Evolutionary conservation across 1,140 invertebrate genomes (phyloP), one percentile per base, ranked within the genome.

Genomic region (Limonius californicus): DNA sequence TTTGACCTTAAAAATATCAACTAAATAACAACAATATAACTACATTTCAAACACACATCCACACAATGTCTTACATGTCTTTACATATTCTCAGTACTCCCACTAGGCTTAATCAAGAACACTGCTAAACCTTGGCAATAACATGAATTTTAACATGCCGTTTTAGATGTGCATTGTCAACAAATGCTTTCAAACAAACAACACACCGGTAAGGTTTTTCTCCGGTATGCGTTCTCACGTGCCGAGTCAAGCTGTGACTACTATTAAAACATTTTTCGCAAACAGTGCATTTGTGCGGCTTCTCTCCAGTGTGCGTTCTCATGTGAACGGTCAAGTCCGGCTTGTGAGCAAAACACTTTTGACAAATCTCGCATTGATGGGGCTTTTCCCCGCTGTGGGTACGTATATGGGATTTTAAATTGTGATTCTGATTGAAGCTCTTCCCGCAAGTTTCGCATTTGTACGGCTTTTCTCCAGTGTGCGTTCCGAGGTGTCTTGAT

Each of bases 311-410:
- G 76, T 91, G 89, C 68, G 87, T 77, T 67, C 88, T 79, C 63
- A 89, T 84, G 75, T 91, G 89, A 18, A 89, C 88, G 56, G 88
- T 83, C n/a, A 90, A 78, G 30, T 83, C 83, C 35, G 88, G 89
- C 6, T 88, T 84, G 75, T 92, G 89, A 0, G 86, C 88, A 76
- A 93, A 93, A 11, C 85, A 79, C 71, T 89, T 85, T 7, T 84
- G 81, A 76, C 90, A 93, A 54, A 82, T 75, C 57, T 80, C 79
- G 72, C 87, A 87, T 42, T 79, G 78, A 70, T 84, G 85, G 18
- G 85, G 85, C 68, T 83, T 82, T 66, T 85, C 81, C 0, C 84
- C 84, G 1, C 82, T 84, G 74, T 86, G 84, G 19, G 82, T 80
- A 18, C 83, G 77, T 64, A 81, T 77, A 71, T 87, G 84, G 19